Conservation (phyloP, 2,888 invertebrate genomes). For the Idaea aversata region DNA sequence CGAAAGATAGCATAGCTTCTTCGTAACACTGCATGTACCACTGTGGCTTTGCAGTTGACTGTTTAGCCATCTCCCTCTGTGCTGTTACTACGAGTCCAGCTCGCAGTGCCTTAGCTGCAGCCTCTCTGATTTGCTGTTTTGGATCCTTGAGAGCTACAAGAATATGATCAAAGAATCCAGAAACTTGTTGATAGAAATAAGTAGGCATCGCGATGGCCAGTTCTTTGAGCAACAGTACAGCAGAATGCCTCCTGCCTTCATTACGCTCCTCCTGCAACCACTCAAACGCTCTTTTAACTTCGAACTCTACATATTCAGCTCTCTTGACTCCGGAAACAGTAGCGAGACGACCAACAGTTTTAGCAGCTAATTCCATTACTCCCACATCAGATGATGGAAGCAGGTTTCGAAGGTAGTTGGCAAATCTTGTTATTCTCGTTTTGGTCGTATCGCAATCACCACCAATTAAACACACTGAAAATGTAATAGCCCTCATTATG, state of each 20-base stretch:
- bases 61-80: conserved; percentile 97
- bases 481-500: background rate
- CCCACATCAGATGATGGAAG: conserved; percentile 94
- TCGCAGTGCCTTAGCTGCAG: conserved; percentile 95
- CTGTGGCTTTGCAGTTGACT: conserved; percentile 90
- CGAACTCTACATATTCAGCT: conserved; percentile 98
- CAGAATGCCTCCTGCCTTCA: conserved; percentile 95
- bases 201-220: conserved; percentile 97
- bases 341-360: conserved; percentile 96
- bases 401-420: conserved; percentile 94
- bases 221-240: conserved; percentile 95
- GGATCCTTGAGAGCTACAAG: conserved; percentile 95
- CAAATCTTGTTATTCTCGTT: conserved; percentile 94
- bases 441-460: conserved; percentile 96
- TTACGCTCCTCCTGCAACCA: conserved; percentile 95
- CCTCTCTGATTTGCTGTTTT: conserved; percentile 94
- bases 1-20: conserved; percentile 91
- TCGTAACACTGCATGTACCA: conserved; percentile 97
- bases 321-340: conserved; percentile 95
- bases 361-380: conserved; percentile 97
- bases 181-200: conserved; percentile 97
- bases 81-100: conserved; percentile 97
- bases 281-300: conserved; percentile 97
- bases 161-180: conserved; percentile 95
- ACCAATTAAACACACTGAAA: conserved; percentile 93